Percentiles rank a stretch among this genome's conserved stretches.
These are phyloP conservation scores for Patiria miniata DNA, from an alignment of 35 echinoderm and acorn worm species.

Conservation along the genomic window DNA sequence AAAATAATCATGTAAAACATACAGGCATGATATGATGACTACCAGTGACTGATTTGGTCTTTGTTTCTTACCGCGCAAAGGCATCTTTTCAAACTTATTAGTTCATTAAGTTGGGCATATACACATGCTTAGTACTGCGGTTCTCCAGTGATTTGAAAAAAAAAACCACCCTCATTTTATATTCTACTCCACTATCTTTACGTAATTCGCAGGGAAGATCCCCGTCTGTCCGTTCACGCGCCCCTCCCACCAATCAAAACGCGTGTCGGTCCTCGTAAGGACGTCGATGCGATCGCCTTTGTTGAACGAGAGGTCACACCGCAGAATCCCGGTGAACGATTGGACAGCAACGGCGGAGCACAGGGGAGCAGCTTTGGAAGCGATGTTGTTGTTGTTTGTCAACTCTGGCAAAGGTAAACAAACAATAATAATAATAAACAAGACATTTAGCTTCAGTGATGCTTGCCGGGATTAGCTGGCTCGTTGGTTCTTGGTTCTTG, in stretches of 20 bases:
- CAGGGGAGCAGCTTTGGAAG: not conserved
- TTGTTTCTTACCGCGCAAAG: no score
- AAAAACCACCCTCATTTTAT: not conserved
- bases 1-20: no score
- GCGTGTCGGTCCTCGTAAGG: conserved; percentile 62
- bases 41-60: no score
- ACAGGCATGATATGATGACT: no score
- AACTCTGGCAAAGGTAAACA: not conserved
- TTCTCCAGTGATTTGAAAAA: no score
- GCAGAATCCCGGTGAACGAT: conserved; percentile 68
- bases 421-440: no score
- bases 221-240: conserved; percentile 67
- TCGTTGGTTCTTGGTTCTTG: no score
- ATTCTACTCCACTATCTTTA: conserved; percentile 51
- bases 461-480: no score
- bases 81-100: no score
- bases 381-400: not conserved
- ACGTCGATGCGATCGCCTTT: conserved; percentile 71
- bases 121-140: no score
- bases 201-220: conserved; percentile 93
- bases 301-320: conserved; percentile 79
- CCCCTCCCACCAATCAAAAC: conserved; percentile 98
- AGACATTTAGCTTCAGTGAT: no score
- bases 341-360: conserved; percentile 40
- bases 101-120: no score